These are phyloP conservation scores for Tor tambroides DNA, from an alignment of 2,113 vertebrate species.

Conservation along the genomic window DNA sequence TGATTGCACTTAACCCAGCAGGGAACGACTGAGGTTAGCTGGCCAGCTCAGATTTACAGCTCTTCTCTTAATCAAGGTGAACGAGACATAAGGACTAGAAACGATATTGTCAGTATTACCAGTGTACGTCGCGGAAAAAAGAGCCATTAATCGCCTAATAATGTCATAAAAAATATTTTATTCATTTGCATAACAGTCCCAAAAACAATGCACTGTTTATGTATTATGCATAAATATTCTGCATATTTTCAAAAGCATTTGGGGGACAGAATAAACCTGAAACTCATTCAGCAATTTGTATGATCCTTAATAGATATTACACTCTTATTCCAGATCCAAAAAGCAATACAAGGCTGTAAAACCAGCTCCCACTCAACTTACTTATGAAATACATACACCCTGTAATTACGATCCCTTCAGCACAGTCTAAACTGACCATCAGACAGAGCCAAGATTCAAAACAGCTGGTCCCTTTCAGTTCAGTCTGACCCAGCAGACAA, in stretches of 20 bases:
- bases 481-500: constrained; percentile 10
- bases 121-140: not conserved
- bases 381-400: constrained; percentile 24
- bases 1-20: constrained; percentile 30
- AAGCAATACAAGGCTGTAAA: not conserved
- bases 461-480: not conserved
- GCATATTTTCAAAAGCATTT: too few relatives aligned
- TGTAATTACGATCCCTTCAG: not conserved
- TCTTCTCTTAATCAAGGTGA: constrained; percentile 9
- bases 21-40: constrained; percentile 12
- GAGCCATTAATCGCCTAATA: not conserved
- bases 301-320: not conserved
- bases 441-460: constrained; percentile 13
- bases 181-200: too few relatives aligned
- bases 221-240: not conserved
- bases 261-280: not conserved
- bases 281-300: too few relatives aligned
- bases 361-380: not conserved
- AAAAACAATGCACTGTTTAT: too few relatives aligned
- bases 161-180: not conserved
- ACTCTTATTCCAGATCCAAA: not conserved
- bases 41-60: constrained; percentile 11
- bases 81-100: constrained; percentile 1
- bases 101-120: not conserved
- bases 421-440: constrained; percentile 24